These are phyloP conservation scores for Pomatorhinus ruficollis DNA, from an alignment of 2,113 vertebrate genomes.

Conservation along the genomic window DNA sequence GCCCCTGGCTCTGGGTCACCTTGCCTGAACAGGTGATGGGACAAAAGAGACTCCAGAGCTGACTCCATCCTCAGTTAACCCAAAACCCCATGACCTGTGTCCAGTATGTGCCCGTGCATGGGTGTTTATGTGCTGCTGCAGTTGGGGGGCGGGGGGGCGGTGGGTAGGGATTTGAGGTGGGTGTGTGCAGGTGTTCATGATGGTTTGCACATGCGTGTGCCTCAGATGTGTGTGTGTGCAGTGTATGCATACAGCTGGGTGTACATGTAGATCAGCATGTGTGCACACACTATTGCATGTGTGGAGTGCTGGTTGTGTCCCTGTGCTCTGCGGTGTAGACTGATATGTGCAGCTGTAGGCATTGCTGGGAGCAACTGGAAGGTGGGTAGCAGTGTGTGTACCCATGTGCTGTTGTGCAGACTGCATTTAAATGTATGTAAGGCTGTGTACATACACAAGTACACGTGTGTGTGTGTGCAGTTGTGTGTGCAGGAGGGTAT, in stretches of 20 bases:
- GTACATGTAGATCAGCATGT: rapidly evolving
- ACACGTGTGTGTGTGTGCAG: background rate
- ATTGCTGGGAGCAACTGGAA: background rate
- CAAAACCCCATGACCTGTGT: background rate
- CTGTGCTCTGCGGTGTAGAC: background rate
- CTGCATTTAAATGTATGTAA: background rate
- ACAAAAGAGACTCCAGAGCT: background rate
- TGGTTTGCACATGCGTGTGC: background rate
- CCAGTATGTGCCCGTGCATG: rapidly evolving
- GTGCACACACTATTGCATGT: no score
- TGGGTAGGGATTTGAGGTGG: background rate
- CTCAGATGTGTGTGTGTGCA: background rate
- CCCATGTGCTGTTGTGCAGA: background rate
- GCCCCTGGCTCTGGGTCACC: no score
- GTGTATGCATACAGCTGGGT: background rate
- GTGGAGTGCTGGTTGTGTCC: background rate
- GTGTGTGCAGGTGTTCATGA: background rate
- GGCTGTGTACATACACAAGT: no score
- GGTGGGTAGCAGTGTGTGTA: background rate
- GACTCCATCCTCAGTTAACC: background rate
- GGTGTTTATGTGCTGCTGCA: background rate
- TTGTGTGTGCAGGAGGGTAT: background rate
- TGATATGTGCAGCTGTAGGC: no score
- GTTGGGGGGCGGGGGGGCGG: no score
- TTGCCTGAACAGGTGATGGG: background rate